Base-by-base conservation (phyloP, 2,888 invertebrate species). In the Ligdia adustata region DNA sequence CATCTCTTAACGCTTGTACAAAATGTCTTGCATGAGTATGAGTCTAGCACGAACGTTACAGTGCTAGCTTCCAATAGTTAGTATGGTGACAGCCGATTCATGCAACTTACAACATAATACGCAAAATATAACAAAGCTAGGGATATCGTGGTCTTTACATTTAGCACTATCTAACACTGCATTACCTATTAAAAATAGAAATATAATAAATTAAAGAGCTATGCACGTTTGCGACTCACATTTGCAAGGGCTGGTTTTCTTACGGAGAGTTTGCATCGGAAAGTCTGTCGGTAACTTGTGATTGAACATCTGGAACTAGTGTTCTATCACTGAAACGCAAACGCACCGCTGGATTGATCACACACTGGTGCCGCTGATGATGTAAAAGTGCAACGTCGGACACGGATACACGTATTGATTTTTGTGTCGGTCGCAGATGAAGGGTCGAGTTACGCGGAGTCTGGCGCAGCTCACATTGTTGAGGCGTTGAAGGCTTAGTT, bases 201-300 rank as follows among this genome's bases (percentile, higher is more conserved):
- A 63, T 22, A 42, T 38, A 1, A 55, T 64, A 61, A 22, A 56
- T 72, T 68, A 64, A 57, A 64, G 60, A 70, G 58, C 66, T 69
- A 68, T 61, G 66, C 68, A 74, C 66, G 68, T 60, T 62, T 62
- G 64, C 66, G 66, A 96, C 96, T 97, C 92, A 97, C 97, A 96
- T 93, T 97, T 97, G 91, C 96, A 94, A 82, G 97, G 97, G 91
- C 97, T 97, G 81, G 96, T 96, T 93, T 96, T 96, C 92, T 97
- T 96, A 85, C 97, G 93, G 88, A 97, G 92, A 77, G 97, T 97
- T 94, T 97, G 97, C 97, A 97, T 97, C 85, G 89, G 90, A 85
- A 91, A 90, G 79, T 91, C 91, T 75, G 87, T 83, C 64, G 90
- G 87, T 81, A 91, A 83, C 90, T 91, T 90, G 88, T 90, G 90